Evolutionary conservation across 2,797 vertebrate species (phyloP).

Genomic region (Sardinella longiceps): DNA sequence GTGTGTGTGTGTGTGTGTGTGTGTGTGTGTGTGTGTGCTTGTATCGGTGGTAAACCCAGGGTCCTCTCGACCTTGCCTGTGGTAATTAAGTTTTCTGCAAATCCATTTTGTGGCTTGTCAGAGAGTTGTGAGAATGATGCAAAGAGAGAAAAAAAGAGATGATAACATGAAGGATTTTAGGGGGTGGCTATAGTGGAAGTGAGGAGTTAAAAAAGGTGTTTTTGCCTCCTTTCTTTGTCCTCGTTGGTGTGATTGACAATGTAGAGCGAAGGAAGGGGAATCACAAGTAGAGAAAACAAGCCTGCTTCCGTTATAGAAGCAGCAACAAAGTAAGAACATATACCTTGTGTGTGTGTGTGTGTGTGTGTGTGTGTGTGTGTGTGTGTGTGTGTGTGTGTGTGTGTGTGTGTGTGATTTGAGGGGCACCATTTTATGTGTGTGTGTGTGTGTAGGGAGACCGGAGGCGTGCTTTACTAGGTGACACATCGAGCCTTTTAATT

Average conservation of each 20-base stretch:
- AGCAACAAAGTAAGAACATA: slow-evolving; percentile 1
- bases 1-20: too few relatives aligned
- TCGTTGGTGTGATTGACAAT: slow-evolving; percentile 41
- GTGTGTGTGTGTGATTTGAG: not conserved
- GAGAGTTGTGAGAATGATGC: slow-evolving; percentile 20
- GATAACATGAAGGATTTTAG: slow-evolving; percentile 46
- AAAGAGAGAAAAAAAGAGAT: not conserved
- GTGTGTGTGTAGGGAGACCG: not conserved
- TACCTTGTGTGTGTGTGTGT: not conserved
- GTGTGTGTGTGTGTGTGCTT: too few relatives aligned
- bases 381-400: not conserved
- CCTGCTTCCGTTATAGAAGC: not conserved
- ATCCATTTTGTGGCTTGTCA: slow-evolving; percentile 34
- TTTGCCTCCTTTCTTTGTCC: slow-evolving; percentile 56
- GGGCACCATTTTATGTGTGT: too few relatives aligned
- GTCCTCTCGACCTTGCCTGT: slow-evolving; percentile 47
- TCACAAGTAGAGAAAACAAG: not conserved
- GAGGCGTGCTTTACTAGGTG: not conserved
- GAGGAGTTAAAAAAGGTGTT: slow-evolving; percentile 51
- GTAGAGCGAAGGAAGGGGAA: not conserved
- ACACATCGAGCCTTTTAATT: slow-evolving; percentile 14
- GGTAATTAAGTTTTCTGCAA: slow-evolving; percentile 66
- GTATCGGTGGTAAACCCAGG: slow-evolving; percentile 27
- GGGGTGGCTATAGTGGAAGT: slow-evolving; percentile 40
- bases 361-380: not conserved